These are phyloP conservation scores for Vanessa tameamea DNA, from an alignment of 1,140 invertebrate genomes.

Conservation along the genomic window DNA sequence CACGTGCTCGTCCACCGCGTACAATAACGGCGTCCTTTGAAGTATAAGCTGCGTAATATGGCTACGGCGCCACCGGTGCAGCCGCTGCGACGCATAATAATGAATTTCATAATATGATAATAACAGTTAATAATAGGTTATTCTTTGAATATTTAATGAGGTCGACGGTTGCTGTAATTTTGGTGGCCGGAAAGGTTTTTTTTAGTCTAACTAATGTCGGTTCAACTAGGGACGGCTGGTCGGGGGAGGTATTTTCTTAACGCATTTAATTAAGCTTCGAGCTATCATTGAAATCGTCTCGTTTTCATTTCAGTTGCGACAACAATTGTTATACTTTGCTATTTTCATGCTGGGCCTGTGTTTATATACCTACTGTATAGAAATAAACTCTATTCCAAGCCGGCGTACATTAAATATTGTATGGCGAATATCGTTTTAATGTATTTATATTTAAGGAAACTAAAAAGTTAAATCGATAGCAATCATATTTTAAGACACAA, in stretches of 20 bases:
- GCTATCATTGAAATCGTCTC: too few species aligned
- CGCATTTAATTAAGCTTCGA: too few species aligned
- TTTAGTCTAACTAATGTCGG: neutral
- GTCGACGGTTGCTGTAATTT: conserved; percentile 1
- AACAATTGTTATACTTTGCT: too few species aligned
- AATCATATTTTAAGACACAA: too few species aligned
- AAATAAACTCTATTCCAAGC: too few species aligned
- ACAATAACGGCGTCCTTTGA: conserved; percentile 46
- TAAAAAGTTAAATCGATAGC: too few species aligned
- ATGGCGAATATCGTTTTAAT: too few species aligned
- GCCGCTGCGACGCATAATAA: conserved; percentile 26
- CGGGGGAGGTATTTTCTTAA: neutral
- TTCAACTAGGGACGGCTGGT: neutral
- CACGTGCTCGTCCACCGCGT: conserved; percentile 25
- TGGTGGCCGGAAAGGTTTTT: neutral
- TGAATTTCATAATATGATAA: conserved; percentile 23
- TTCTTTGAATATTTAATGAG: conserved; percentile 31
- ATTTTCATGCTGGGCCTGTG: too few species aligned
- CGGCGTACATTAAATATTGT: too few species aligned
- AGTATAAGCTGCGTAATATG: conserved; percentile 30
- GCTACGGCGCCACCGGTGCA: conserved; percentile 24
- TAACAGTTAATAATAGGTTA: conserved; percentile 23
- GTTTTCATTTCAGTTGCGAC: too few species aligned
- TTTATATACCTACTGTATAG: too few species aligned
- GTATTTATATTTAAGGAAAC: too few species aligned